phyloP scores from a whole-genome alignment of 2,113 vertebrate species.

The Leptobrachium leishanense region DNA sequence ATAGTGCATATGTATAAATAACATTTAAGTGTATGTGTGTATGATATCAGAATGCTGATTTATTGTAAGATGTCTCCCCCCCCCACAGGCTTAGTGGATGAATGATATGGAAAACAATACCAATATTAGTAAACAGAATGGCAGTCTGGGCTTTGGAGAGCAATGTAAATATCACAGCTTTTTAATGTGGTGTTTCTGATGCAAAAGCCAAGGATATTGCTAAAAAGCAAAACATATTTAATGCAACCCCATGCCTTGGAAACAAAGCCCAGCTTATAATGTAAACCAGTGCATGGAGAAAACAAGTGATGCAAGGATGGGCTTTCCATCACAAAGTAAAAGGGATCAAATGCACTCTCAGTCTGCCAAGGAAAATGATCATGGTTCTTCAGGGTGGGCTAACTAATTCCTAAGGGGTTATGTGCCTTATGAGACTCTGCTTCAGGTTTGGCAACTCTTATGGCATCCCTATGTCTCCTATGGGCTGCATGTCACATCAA shows the following conservation, averaged over 20 bases:
- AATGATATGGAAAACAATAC: neutral
- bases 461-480: no score
- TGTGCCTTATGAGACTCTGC: no score
- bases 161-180: neutral
- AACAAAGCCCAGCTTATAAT: slow-evolving; percentile 17
- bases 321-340: slow-evolving; percentile 14
- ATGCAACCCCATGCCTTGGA: slow-evolving; percentile 38
- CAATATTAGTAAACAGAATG: neutral
- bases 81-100: no score
- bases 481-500: no score
- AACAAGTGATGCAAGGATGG: slow-evolving; percentile 25
- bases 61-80: no score
- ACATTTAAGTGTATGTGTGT: no score
- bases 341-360: slow-evolving; percentile 10
- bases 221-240: slow-evolving; percentile 10
- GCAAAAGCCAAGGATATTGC: slow-evolving; percentile 15
- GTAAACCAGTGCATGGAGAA: slow-evolving; percentile 7
- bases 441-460: no score
- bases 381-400: neutral
- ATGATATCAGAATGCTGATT: no score
- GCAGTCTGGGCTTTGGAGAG: neutral
- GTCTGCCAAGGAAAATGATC: neutral
- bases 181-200: neutral
- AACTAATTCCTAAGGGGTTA: neutral
- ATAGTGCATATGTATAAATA: no score